Base-by-base conservation (phyloP, 2,797 vertebrate species). In the Carduelis carduelis region DNA sequence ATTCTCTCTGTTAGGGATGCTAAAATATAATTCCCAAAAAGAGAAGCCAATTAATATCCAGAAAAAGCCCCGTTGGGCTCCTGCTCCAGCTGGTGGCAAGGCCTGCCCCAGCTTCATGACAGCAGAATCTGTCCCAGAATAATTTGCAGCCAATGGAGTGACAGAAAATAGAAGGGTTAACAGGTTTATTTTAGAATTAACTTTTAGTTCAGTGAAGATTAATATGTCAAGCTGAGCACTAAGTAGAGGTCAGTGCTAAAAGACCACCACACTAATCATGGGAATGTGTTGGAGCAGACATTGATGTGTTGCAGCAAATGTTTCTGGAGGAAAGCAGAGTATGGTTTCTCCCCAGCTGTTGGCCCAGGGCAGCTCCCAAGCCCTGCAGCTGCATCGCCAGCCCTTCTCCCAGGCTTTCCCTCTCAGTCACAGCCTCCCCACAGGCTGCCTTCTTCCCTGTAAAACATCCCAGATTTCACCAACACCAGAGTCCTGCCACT, bases 121-220 rank as follows among this genome's bases (percentile, higher is more conserved):
- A 91, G 35, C 53, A 95, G 87, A 92, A 96, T 92, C 68, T 4
- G 3, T 35, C 81, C 80, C 64, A 53, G 63, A 93, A 89, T 49
- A 93, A 93, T 87, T 76, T 92, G 70, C 59, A 94, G 68, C 59
- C 91, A 93, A 87, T 50, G 24, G 61, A 93, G 39, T 7, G 6
- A 92, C 41, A 0, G 0, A 91, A 96, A 96, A 94, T 57, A 69
- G 39, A 94, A 68, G 64, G 32, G 77, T 87, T 97, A 96, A 90
- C 77, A 70, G 93, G 75, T 87, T 95, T 96, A 85, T 95, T 95
- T 94, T 87, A 95, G 92, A 97, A 95, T 95, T 96, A 96, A 96
- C 86, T 96, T 97, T 84, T 84, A 81, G 82, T 87, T 94, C 1
- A 0, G 61, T 0, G 1, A 94, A 96, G 94, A 96, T 90, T 94